phyloP scores from a whole-genome alignment of 2,797 vertebrate genomes.

The Tiaroga cobitis region DNA sequence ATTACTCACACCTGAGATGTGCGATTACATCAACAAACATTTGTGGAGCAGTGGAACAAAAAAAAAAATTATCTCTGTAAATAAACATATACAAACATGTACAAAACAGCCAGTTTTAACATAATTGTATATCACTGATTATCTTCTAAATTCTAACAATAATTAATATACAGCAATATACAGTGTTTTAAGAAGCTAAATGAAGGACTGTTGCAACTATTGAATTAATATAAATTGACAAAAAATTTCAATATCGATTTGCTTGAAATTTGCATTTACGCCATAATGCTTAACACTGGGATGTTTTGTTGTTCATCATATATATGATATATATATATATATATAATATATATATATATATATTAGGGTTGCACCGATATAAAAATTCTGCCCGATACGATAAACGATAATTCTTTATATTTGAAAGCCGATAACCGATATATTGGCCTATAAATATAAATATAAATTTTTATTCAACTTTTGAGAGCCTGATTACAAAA shows the following conservation, averaged over 20 bases:
- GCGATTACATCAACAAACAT: slow-evolving; percentile 16
- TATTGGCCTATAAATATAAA: too few relatives aligned
- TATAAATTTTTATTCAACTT: too few relatives aligned
- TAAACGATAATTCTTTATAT: too few relatives aligned
- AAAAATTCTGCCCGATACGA: too few relatives aligned
- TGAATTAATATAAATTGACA: not conserved
- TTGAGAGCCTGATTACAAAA: too few relatives aligned
- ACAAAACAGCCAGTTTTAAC: not conserved
- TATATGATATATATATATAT: too few relatives aligned
- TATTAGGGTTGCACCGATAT: too few relatives aligned
- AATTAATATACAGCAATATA: not conserved
- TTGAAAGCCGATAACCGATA: too few relatives aligned
- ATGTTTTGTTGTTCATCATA: not conserved
- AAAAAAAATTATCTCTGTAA: not conserved
- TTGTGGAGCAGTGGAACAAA: not conserved
- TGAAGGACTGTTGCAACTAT: not conserved
- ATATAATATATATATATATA: too few relatives aligned
- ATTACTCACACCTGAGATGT: slow-evolving; percentile 36
- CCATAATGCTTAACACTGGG: not conserved
- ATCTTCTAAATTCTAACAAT: not conserved
- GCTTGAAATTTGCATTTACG: not conserved
- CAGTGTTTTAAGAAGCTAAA: not conserved
- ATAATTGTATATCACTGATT: not conserved
- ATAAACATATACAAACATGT: not conserved
- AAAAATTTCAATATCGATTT: not conserved